A percentile compares a stretch with the other conserved stretches of the same genome.
These are phyloP conservation scores for Chloebia gouldiae DNA, from an alignment of 2,113 vertebrate species.

Conservation along the genomic window DNA sequence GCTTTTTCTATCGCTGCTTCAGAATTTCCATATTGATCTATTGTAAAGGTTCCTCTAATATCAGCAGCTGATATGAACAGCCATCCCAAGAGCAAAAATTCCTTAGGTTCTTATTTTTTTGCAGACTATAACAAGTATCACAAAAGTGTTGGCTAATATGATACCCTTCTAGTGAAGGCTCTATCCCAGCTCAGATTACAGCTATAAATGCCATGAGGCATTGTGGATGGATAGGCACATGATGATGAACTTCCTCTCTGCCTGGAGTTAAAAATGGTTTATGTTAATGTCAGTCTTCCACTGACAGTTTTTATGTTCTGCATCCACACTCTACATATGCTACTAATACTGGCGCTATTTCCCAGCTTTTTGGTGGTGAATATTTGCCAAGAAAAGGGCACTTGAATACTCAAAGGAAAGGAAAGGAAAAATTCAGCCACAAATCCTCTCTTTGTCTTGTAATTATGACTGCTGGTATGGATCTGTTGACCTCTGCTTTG, in stretches of 20 bases:
- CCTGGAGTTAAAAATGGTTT: not conserved
- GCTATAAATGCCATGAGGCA: not conserved
- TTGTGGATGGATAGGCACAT: not conserved
- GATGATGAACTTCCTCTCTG: not conserved
- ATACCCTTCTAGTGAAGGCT: not conserved
- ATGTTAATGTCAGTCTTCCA: not conserved
- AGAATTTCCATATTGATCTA: not conserved
- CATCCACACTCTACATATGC: not conserved
- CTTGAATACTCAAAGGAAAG: not conserved
- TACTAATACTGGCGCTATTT: not conserved
- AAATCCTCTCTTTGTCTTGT: not conserved
- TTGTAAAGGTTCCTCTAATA: not conserved
- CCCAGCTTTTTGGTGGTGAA: not conserved
- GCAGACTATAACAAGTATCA: not conserved
- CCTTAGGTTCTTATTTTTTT: not conserved
- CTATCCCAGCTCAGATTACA: not conserved
- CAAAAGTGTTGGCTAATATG: fast-evolving
- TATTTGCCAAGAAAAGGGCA: not conserved
- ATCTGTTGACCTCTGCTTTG: not conserved
- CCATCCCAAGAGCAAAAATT: not conserved
- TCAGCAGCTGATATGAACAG: not conserved
- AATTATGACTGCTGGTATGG: not conserved
- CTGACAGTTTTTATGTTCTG: not conserved
- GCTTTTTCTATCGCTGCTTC: not conserved
- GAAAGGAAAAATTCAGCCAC: not conserved